Conservation (phyloP, 2,888 invertebrate species). For the Chymomyza fuscimana region DNA sequence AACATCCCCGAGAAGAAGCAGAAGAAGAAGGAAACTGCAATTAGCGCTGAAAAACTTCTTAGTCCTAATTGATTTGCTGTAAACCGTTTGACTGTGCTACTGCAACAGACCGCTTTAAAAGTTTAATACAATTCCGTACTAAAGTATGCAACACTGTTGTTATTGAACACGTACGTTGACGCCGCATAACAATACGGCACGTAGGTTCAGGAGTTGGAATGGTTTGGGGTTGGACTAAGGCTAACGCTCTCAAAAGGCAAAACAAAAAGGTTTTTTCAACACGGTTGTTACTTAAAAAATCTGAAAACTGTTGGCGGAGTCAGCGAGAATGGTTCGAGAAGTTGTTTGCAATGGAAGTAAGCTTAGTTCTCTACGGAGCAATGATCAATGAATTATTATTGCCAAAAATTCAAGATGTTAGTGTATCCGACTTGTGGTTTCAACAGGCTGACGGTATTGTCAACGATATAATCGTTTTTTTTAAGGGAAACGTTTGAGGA, state of each 20-base stretch:
- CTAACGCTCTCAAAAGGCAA: conserved; percentile 56
- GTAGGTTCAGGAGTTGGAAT: conserved; percentile 9
- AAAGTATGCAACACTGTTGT: conserved; percentile 68
- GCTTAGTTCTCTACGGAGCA: no score
- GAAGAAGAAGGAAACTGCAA: conserved; percentile 48
- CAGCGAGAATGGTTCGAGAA: background rate
- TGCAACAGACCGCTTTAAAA: conserved; percentile 45
- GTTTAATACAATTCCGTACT: conserved; percentile 55
- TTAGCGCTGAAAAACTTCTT: conserved; percentile 65
- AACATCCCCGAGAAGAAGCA: conserved; percentile 6
- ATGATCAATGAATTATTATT: background rate
- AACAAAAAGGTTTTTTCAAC: conserved; percentile 56
- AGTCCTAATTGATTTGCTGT: conserved; percentile 66
- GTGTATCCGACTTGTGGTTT: no score
- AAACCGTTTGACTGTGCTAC: conserved; percentile 60
- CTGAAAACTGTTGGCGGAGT: conserved; percentile 35
- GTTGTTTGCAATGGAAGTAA: background rate
- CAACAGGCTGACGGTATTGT: no score
- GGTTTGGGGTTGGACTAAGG: background rate
- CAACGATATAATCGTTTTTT: no score
- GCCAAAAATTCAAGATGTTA: no score
- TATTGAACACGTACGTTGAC: conserved; percentile 61
- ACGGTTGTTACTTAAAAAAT: conserved; percentile 39
- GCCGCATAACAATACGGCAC: conserved; percentile 11
- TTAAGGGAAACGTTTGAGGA: no score